These are phyloP conservation scores for Micropoecilia bifurca DNA, from an alignment of 2,797 vertebrate species.

Conservation along the genomic window DNA sequence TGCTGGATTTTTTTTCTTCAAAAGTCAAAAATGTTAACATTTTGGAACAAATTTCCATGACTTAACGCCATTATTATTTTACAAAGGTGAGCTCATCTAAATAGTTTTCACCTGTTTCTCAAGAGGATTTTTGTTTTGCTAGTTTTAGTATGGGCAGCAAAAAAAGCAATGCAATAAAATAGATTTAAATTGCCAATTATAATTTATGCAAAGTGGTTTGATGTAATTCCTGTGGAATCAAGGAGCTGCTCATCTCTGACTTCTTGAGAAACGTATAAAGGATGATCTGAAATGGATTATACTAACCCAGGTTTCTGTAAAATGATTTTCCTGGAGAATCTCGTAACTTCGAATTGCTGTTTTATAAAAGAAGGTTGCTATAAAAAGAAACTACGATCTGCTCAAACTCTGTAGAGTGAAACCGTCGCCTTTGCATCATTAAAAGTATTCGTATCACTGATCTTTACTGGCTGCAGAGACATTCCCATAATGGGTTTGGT, in stretches of 20 bases:
- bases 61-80: background rate
- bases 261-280: background rate
- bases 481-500: background rate
- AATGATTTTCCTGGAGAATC: background rate
- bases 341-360: background rate
- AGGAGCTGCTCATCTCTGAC: background rate
- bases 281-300: background rate
- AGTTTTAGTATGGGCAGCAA: no score
- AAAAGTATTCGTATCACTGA: background rate
- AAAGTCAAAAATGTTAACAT: no score
- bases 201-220: background rate
- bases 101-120: background rate
- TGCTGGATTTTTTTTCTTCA: background rate
- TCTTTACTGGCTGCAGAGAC: background rate
- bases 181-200: background rate
- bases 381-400: background rate
- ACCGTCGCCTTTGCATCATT: background rate
- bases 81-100: background rate
- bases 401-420: background rate
- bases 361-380: background rate
- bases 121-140: background rate
- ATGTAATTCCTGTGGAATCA: background rate
- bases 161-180: no score
- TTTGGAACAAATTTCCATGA: background rate
- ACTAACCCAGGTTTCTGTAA: background rate